Evolutionary conservation across 1,140 invertebrate genomes (phyloP).

Genomic region (Hesperophylax magnus): DNA sequence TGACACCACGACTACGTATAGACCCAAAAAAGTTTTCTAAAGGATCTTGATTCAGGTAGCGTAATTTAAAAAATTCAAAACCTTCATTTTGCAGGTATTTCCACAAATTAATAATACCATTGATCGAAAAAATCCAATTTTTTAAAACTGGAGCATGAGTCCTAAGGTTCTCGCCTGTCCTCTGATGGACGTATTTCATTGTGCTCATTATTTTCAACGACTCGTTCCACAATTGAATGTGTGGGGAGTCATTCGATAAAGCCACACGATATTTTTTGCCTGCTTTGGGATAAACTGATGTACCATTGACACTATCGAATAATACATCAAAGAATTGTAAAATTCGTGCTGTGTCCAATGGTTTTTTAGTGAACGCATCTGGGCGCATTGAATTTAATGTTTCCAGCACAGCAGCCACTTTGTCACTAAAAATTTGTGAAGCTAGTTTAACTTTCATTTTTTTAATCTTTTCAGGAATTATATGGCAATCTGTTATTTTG

Average conservation of each 20-base stretch:
- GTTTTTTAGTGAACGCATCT: too few species aligned
- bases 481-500: neutral
- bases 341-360: too few species aligned
- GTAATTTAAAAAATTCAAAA: neutral
- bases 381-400: neutral
- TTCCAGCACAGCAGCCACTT: neutral
- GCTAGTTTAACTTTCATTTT: neutral
- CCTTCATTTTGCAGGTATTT: too few species aligned
- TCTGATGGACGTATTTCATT: neutral
- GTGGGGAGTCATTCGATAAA: too few species aligned
- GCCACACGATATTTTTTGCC: neutral
- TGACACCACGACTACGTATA: neutral
- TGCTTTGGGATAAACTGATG: neutral
- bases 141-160: too few species aligned
- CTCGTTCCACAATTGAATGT: too few species aligned
- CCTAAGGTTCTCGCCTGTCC: neutral
- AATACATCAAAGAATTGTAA: too few species aligned
- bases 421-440: neutral
- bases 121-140: neutral
- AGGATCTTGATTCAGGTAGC: neutral
- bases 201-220: too few species aligned
- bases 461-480: too few species aligned
- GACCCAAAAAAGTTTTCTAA: too few species aligned
- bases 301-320: too few species aligned
- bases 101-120: neutral